phyloP scores from a whole-genome alignment of 1,140 invertebrate species.

The Caenorhabditis inopinata region DNA sequence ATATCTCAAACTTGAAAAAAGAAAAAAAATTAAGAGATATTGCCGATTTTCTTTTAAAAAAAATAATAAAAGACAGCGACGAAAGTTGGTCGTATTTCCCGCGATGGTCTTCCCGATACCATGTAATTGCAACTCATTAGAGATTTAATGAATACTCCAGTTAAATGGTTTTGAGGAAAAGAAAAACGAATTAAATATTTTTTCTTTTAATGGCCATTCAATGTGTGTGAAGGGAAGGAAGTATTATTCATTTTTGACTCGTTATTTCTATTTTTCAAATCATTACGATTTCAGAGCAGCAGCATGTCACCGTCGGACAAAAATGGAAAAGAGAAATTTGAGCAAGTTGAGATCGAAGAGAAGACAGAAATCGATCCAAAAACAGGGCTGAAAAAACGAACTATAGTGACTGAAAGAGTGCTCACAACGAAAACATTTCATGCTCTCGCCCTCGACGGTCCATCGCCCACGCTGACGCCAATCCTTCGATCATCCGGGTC shows the following conservation, averaged over 20 bases:
- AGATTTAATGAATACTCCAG: too few relatives aligned
- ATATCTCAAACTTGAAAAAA: too few relatives aligned
- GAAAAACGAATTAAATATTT: too few relatives aligned
- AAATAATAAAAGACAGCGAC: neutral
- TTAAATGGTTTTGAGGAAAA: too few relatives aligned
- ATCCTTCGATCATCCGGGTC: neutral
- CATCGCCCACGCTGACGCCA: neutral
- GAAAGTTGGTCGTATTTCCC: neutral
- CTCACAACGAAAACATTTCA: slow-evolving; percentile 53
- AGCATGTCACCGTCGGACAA: slow-evolving; percentile 2
- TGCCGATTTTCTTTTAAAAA: neutral
- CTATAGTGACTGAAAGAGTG: slow-evolving; percentile 56
- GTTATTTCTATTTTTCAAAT: too few relatives aligned
- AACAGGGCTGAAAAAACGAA: slow-evolving; percentile 58
- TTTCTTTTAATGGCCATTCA: too few relatives aligned
- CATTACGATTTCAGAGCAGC: slow-evolving; percentile 1
- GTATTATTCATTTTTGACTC: too few relatives aligned
- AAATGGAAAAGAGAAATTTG: slow-evolving; percentile 30
- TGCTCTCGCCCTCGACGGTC: slow-evolving; percentile 21
- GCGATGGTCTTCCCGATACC: too few relatives aligned
- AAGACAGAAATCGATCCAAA: slow-evolving; percentile 54
- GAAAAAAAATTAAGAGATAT: neutral
- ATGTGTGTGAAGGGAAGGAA: too few relatives aligned
- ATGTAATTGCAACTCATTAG: too few relatives aligned
- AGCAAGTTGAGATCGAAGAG: slow-evolving; percentile 30